Conservation (phyloP, 2,113 vertebrate genomes). For the Hypanus sabinus region DNA sequence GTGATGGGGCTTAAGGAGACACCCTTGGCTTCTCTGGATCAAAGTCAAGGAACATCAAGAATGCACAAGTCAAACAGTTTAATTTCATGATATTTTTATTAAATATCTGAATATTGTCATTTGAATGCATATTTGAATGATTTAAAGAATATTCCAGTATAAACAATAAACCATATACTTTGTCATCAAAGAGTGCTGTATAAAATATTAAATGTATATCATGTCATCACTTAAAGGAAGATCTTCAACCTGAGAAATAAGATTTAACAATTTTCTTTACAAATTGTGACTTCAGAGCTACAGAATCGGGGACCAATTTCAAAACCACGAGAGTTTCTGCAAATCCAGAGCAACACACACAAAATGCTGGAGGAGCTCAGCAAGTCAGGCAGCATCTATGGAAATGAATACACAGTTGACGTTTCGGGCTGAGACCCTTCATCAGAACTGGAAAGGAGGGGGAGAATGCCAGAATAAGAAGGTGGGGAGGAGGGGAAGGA, state of each 20-base stretch:
- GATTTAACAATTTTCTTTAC: not conserved
- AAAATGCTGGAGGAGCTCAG: no score
- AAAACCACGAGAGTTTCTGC: no score
- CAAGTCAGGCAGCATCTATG: no score
- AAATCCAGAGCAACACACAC: no score
- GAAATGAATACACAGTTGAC: no score
- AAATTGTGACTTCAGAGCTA: not conserved
- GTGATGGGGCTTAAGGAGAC: no score
- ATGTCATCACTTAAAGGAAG: not conserved
- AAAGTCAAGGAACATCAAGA: not conserved
- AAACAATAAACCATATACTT: conserved; percentile 4
- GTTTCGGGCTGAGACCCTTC: no score
- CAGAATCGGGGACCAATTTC: not conserved
- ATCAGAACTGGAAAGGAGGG: no score
- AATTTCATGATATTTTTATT: not conserved
- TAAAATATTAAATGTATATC: not conserved
- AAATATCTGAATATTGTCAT: conserved; percentile 8
- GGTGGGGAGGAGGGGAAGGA: no score
- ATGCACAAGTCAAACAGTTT: not conserved
- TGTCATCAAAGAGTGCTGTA: not conserved
- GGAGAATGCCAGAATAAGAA: no score
- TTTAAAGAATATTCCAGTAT: conserved; percentile 18
- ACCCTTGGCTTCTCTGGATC: no score
- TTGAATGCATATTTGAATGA: not conserved
- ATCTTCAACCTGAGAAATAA: not conserved